Evolutionary conservation across 2,113 vertebrate species (phyloP).

Genomic region (Rhizomys pruinosus): DNA sequence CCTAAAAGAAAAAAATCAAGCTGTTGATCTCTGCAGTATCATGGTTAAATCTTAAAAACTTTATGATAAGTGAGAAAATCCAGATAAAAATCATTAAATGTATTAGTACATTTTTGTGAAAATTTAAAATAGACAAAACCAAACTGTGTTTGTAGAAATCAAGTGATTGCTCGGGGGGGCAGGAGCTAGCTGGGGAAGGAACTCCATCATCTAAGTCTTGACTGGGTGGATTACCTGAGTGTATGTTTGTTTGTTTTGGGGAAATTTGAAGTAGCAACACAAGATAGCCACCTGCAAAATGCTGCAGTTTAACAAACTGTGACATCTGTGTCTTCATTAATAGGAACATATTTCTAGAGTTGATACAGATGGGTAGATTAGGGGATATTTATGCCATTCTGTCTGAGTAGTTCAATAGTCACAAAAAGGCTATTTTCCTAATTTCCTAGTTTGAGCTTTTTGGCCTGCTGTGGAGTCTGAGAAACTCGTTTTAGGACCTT

Average conservation of each 20-base stretch:
- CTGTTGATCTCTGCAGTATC: background rate
- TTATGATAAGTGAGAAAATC: conserved; percentile 20
- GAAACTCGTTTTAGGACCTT: conserved; percentile 35
- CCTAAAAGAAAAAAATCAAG: background rate
- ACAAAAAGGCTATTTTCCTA: conserved; percentile 18
- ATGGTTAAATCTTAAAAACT: conserved; percentile 20
- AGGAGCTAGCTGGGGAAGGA: background rate
- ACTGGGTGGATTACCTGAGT: background rate
- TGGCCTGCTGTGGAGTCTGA: background rate
- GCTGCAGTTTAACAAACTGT: background rate
- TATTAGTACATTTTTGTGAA: conserved; percentile 47
- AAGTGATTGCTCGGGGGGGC: conserved; percentile 8
- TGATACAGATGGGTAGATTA: background rate
- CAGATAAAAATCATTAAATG: conserved; percentile 7
- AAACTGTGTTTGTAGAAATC: conserved; percentile 41
- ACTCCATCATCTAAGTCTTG: conserved; percentile 50
- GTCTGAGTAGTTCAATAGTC: background rate
- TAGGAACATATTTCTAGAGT: background rate
- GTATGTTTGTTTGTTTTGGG: no score
- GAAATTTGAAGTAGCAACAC: background rate
- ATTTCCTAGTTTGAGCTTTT: conserved; percentile 38
- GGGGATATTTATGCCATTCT: background rate
- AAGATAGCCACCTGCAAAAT: background rate
- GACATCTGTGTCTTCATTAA: background rate
- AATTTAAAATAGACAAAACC: conserved; percentile 57